These are phyloP conservation scores for Oreohelix idahoensis DNA, from an alignment of 1,140 invertebrate species.

Conservation along the genomic window DNA sequence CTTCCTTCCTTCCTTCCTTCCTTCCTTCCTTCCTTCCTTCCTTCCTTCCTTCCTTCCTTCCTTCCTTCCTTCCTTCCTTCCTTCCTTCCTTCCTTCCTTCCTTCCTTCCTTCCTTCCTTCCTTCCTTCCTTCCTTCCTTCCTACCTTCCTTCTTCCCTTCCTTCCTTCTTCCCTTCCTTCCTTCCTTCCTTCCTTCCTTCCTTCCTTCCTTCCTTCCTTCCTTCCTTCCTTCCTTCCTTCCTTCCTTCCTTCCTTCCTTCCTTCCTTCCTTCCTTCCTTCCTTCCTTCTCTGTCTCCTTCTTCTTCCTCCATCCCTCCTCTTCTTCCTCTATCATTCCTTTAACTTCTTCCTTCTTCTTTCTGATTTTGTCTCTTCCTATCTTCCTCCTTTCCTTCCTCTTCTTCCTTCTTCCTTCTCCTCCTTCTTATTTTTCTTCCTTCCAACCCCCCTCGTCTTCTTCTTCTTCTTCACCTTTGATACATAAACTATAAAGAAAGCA, in stretches of 20 bases:
- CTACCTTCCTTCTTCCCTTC: background rate
- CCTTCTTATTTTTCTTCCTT: background rate
- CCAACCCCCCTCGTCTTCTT: background rate
- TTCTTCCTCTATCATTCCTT: background rate
- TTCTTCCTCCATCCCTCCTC: background rate
- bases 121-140: background rate
- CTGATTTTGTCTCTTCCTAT: background rate
- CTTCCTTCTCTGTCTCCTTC: background rate
- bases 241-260: background rate
- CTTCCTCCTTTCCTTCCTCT: background rate
- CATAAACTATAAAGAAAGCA: too few relatives aligned
- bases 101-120: background rate
- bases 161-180: background rate
- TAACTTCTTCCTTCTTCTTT: background rate
- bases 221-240: background rate
- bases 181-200: background rate
- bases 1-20: background rate
- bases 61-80: background rate
- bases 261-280: background rate
- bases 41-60: background rate
- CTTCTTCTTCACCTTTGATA: background rate
- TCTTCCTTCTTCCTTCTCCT: background rate
- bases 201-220: background rate
- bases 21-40: background rate
- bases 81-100: background rate